Conservation (phyloP, 2,888 invertebrate genomes). For the Ganaspis brasiliensis region DNA sequence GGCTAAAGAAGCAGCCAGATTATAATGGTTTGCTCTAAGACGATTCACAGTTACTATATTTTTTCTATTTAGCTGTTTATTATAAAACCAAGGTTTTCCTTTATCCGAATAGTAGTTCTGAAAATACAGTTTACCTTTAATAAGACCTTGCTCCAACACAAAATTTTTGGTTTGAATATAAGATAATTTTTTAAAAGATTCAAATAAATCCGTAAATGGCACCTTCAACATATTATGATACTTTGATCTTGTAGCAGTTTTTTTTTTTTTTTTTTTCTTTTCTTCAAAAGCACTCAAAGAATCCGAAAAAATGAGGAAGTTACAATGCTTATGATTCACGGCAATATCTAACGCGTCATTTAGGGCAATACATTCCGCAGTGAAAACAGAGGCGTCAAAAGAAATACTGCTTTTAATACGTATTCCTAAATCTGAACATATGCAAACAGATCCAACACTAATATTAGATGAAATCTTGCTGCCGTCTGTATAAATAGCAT, state of each 20-base stretch:
- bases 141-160: neutral
- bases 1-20: slow-evolving; percentile 8
- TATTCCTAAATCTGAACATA: neutral
- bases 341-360: slow-evolving; percentile 34
- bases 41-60: slow-evolving; percentile 1
- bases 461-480: neutral
- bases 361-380: slow-evolving; percentile 48
- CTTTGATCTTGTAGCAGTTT: neutral
- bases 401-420: neutral
- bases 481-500: slow-evolving; percentile 44
- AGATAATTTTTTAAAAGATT: neutral
- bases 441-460: slow-evolving; percentile 35
- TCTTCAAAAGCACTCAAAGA: slow-evolving; percentile 42
- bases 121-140: slow-evolving; percentile 24
- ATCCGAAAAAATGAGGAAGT: slow-evolving; percentile 48
- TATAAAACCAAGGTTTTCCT: neutral
- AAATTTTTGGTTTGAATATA: neutral
- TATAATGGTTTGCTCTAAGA: neutral
- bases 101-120: neutral
- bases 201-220: neutral
- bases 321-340: neutral
- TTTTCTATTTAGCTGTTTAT: neutral
- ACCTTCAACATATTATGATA: neutral
- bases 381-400: slow-evolving; percentile 35
- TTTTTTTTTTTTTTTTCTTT: neutral